Evolutionary conservation across 2,888 invertebrate genomes (phyloP).

Genomic region (Strigamia crassipes): DNA sequence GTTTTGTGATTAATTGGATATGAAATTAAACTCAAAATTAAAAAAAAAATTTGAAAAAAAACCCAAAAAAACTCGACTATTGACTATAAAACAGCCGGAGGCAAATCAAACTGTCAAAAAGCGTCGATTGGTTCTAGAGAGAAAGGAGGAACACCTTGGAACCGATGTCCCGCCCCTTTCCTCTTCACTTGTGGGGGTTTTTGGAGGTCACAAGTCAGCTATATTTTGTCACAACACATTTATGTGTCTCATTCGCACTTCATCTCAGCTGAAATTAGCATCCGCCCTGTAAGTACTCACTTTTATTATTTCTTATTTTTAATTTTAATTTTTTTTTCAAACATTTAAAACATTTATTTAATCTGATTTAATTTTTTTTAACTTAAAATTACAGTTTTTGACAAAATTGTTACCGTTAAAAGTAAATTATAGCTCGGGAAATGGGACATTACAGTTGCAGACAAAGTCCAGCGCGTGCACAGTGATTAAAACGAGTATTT

Average conservation of each 20-base stretch:
- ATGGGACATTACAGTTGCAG: not conserved
- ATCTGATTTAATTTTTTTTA: too few relatives aligned
- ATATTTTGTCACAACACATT: not conserved
- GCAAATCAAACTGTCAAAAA: not conserved
- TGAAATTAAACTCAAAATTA: not conserved
- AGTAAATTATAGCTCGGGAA: not conserved
- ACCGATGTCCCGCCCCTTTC: slow-evolving; percentile 8
- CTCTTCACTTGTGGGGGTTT: slow-evolving; percentile 28
- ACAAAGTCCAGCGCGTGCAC: not conserved
- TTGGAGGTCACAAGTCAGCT: slow-evolving; percentile 13
- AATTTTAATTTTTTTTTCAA: not conserved
- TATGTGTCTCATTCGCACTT: not conserved
- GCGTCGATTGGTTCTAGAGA: not conserved
- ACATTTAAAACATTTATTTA: not conserved
- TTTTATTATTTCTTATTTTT: not conserved
- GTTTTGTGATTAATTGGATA: slow-evolving; percentile 19
- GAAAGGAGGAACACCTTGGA: slow-evolving; percentile 5
- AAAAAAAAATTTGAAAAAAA: not conserved
- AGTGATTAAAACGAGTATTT: not conserved
- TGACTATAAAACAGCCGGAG: not conserved
- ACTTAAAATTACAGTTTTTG: not conserved
- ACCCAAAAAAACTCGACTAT: not conserved
- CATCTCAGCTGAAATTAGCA: not conserved
- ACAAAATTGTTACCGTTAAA: not conserved
- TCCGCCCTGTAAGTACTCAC: not conserved